These are phyloP conservation scores for Hydropotes inermis DNA, from an alignment of 2,113 vertebrate species.

Conservation along the genomic window DNA sequence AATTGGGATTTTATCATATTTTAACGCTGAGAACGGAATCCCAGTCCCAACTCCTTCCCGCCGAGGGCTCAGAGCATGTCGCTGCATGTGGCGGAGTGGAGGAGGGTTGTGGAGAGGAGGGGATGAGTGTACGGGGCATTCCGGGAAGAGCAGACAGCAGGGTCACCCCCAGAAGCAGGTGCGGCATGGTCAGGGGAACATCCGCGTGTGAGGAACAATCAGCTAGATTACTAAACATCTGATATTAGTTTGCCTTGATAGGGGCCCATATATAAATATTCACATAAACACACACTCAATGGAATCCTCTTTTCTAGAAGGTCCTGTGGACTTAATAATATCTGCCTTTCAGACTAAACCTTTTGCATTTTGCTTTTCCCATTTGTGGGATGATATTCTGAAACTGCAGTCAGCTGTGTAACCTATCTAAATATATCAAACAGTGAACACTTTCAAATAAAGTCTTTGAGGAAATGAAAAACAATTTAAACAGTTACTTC, in stretches of 20 bases:
- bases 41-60: neutral
- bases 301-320: neutral
- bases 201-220: fast-evolving
- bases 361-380: neutral
- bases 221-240: neutral
- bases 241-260: no score
- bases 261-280: neutral
- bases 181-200: fast-evolving
- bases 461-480: neutral
- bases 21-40: neutral
- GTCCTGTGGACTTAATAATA: neutral
- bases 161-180: neutral
- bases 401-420: neutral
- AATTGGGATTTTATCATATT: neutral
- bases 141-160: neutral
- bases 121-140: neutral
- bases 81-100: neutral
- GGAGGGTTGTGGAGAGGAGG: neutral
- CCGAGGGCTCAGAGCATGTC: neutral
- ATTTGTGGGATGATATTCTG: neutral
- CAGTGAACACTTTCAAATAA: neutral
- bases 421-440: neutral
- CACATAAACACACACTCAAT: neutral
- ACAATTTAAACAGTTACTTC: neutral
- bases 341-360: neutral